These are phyloP conservation scores for Macrophya alboannulata DNA, from an alignment of 2,888 invertebrate species.

Conservation along the genomic window DNA sequence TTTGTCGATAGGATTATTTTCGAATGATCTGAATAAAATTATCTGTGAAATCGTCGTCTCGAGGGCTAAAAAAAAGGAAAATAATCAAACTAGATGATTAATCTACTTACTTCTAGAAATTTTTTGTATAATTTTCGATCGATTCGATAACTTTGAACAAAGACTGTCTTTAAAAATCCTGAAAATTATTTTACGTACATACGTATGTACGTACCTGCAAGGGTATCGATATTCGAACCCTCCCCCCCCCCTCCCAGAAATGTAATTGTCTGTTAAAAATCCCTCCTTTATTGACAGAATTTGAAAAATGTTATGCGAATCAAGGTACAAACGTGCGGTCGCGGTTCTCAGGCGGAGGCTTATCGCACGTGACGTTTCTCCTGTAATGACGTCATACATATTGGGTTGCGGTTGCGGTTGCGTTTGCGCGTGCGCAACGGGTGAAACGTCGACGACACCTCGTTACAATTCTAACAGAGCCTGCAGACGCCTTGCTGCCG, in stretches of 20 bases:
- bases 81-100: no score
- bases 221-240: no score
- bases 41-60: no score
- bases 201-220: no score
- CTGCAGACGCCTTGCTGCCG: constrained; percentile 34
- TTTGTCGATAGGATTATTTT: no score
- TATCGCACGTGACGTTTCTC: constrained; percentile 26
- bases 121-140: no score
- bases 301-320: not conserved
- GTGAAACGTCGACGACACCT: constrained; percentile 6
- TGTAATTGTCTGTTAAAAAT: not conserved
- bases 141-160: no score
- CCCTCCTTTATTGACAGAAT: not conserved
- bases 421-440: constrained; percentile 39
- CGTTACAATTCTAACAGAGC: not conserved
- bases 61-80: no score
- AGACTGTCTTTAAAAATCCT: not conserved
- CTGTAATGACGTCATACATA: constrained; percentile 10
- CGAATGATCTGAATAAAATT: no score
- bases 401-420: not conserved
- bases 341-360: not conserved
- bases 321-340: not conserved
- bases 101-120: no score
- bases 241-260: not conserved
- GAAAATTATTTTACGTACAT: no score